Evolutionary conservation across 1,140 invertebrate genomes (phyloP).

Genomic region (Ceratitis capitata): DNA sequence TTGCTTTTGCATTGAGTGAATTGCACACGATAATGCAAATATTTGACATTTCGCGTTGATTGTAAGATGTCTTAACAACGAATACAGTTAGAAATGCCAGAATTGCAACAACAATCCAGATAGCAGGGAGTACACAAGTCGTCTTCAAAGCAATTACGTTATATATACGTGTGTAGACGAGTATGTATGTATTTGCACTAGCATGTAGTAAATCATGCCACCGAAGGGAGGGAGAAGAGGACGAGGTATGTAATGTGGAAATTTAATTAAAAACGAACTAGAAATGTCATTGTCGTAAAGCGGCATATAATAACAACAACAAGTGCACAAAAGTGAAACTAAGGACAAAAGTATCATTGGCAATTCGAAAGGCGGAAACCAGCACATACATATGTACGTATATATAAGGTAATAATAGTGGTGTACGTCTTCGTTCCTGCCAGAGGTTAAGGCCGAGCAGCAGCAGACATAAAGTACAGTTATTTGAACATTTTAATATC

Average conservation of each 20-base stretch:
- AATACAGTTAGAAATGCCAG: not conserved
- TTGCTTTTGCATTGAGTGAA: not conserved
- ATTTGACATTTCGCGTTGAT: constrained; percentile 27
- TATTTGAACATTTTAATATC: no score
- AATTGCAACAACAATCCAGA: not conserved
- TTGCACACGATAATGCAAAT: not conserved
- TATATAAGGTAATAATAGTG: no score
- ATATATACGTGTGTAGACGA: not conserved
- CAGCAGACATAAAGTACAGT: no score
- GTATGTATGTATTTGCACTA: not conserved
- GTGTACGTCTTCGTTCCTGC: no score
- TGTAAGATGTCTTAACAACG: not conserved
- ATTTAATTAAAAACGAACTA: constrained; percentile 28
- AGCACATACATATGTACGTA: no score
- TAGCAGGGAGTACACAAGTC: not conserved
- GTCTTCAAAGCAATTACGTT: no score
- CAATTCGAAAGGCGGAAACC: not conserved
- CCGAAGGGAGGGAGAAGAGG: not conserved
- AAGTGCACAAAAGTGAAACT: not conserved
- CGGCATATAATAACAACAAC: not conserved
- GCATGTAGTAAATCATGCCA: not conserved
- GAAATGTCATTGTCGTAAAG: not conserved
- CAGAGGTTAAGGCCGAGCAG: no score
- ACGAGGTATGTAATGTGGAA: constrained; percentile 15
- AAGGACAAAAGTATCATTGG: not conserved